Percentiles rank a stretch among this genome's conserved stretches.
Conservation (phyloP, 2,113 vertebrate genomes). For the Archilochus colubris region DNA sequence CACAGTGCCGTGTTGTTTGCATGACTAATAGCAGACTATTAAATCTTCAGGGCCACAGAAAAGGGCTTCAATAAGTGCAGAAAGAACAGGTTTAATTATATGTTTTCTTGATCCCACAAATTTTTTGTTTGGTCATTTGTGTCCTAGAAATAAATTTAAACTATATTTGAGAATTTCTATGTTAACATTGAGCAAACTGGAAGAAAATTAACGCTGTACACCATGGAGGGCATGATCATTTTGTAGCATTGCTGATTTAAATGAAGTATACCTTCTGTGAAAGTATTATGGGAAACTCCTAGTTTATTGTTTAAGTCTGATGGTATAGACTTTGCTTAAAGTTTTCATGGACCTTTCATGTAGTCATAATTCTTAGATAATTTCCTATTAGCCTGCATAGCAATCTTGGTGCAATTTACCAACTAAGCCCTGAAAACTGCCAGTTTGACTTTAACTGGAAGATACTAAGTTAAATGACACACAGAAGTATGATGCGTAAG, state of each 20-base stretch:
- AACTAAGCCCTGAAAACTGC: background rate
- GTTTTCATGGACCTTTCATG: background rate
- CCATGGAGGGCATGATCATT: too few species aligned
- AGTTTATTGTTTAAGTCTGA: too few species aligned
- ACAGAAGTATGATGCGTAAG: background rate
- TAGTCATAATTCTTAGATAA: background rate
- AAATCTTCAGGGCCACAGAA: constrained; percentile 10
- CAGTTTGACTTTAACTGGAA: constrained; percentile 3
- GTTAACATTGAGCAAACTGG: background rate
- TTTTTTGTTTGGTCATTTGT: too few species aligned
- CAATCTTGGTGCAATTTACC: background rate
- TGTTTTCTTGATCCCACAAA: background rate
- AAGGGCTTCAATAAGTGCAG: background rate
- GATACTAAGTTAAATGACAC: background rate
- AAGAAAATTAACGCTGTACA: background rate
- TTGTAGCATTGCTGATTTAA: too few species aligned
- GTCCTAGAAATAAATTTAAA: background rate
- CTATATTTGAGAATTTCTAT: background rate
- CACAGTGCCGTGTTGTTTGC: constrained; percentile 9
- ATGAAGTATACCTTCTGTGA: too few species aligned
- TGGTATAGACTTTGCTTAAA: background rate
- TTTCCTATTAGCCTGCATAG: background rate
- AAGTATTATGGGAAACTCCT: too few species aligned
- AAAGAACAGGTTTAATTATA: constrained; percentile 9
- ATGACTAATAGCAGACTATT: constrained; percentile 45